phyloP scores from a whole-genome alignment of 2,113 vertebrate species.

The Tragelaphus imberbis region DNA sequence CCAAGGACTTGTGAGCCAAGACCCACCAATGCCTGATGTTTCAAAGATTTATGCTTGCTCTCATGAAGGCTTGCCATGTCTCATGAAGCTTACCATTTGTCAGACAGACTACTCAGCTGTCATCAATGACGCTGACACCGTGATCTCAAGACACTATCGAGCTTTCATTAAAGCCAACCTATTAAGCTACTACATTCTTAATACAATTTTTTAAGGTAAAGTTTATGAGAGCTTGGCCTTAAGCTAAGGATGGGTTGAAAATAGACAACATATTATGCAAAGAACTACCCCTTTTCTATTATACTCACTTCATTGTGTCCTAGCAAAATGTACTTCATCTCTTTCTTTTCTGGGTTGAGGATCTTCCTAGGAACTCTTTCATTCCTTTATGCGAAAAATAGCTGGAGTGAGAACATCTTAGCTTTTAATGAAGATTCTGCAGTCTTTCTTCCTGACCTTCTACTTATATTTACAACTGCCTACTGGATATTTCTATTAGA shows the following conservation, averaged over 20 bases:
- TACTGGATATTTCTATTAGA: neutral
- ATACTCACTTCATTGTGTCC: neutral
- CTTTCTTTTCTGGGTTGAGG: neutral
- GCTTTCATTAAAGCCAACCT: neutral
- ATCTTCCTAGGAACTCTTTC: neutral
- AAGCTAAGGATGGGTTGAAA: neutral
- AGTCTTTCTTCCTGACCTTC: neutral
- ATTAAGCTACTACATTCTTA: neutral
- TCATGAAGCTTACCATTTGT: neutral
- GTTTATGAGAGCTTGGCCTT: neutral
- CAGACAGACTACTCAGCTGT: neutral
- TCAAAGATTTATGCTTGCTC: neutral
- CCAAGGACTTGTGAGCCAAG: neutral
- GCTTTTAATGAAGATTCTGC: neutral
- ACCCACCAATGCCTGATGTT: fast-evolving
- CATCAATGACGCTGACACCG: neutral
- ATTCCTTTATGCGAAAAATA: neutral
- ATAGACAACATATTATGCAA: neutral
- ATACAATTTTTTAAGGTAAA: neutral
- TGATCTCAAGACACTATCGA: neutral
- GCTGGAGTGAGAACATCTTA: neutral
- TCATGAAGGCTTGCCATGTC: neutral
- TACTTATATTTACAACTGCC: neutral
- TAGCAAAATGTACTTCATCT: neutral
- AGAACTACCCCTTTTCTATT: neutral